Evolutionary conservation across 2,888 invertebrate species (phyloP).

Genomic region (Sabatieria punctata): DNA sequence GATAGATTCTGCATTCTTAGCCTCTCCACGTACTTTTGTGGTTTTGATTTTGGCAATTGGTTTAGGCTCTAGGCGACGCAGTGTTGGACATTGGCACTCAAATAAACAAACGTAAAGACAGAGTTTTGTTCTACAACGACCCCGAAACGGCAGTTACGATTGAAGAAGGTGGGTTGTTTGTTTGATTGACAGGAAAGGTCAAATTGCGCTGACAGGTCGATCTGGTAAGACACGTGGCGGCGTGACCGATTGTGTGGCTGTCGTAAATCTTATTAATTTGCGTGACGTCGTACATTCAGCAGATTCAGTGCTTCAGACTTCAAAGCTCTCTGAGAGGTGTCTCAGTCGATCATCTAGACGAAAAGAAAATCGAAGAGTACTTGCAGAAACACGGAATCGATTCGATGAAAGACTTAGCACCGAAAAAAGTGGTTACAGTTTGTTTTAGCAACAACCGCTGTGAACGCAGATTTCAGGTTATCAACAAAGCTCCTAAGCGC

Average conservation of each 20-base stretch:
- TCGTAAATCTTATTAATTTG: neutral
- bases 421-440: conserved; percentile 64
- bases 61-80: conserved; percentile 17
- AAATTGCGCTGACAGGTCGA: too few species aligned
- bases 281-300: neutral
- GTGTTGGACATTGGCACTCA: conserved; percentile 22
- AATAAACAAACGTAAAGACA: conserved; percentile 28
- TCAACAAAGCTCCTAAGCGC: too few species aligned
- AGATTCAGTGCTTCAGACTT: conserved; percentile 46
- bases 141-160: conserved; percentile 17
- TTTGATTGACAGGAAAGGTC: too few species aligned
- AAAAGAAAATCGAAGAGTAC: conserved; percentile 95
- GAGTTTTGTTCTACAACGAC: conserved; percentile 27
- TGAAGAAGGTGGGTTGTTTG: conserved; percentile 21
- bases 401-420: conserved; percentile 89
- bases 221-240: too few species aligned
- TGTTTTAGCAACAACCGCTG: too few species aligned
- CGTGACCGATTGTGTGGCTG: neutral
- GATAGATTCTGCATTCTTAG: too few species aligned
- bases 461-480: too few species aligned
- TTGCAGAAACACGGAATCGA: conserved; percentile 83
- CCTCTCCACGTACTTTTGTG: too few species aligned
- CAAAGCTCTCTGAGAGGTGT: conserved; percentile 79
- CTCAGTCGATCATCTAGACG: conserved; percentile 92
- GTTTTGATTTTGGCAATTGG: too few species aligned